Evolutionary conservation across 2,797 vertebrate species (phyloP), one percentile per base, ranked within the genome.

Genomic region (Myotis daubentonii): DNA sequence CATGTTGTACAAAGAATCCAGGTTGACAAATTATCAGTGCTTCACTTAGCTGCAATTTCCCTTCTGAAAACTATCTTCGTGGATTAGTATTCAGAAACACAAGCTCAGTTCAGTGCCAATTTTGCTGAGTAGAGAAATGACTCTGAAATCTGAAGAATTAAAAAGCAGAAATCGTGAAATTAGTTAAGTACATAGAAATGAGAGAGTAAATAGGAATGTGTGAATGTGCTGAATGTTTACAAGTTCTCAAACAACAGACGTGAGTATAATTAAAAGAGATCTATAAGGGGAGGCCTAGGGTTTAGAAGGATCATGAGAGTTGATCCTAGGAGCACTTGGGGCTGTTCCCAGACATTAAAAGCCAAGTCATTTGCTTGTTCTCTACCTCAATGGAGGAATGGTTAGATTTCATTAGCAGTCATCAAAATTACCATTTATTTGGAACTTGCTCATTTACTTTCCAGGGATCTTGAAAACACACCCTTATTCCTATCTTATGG

Each of bases 11-110:
- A 85, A 96, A 71, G 66, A 62, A 86, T 75, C 68, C 94, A 89
- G 6, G 57, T 91, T 95, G 89, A 96, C 87, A 93, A 94, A 94
- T 94, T 83, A 96, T 79, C 85, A 55, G 79, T 15, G 53, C 57
- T 88, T 94, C 87, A 38, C 36, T 96, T 92, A 94, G 87, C 65
- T 81, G 70, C 84, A 76, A 20, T 92, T 94, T 94, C 93, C 84
- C 70, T 51, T 85, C 62, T 53, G 78, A 82, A 96, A 88, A 75
- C 62, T 17, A n/a, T 55, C 78, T 90, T 87, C 16, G 3, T 86
- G 41, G 38, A 80, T 95, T 94, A 78, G 78, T 66, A 97, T 78
- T 93, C 47, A 68, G 72, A 88, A 87, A 38, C 70, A 81, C 11
- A 95, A 55, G 47, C 51, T 81, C 38, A 41, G 38, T 70, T 62